These are phyloP conservation scores for Auanema freiburgensis DNA, from an alignment of 2,888 invertebrate species.

Conservation along the genomic window DNA sequence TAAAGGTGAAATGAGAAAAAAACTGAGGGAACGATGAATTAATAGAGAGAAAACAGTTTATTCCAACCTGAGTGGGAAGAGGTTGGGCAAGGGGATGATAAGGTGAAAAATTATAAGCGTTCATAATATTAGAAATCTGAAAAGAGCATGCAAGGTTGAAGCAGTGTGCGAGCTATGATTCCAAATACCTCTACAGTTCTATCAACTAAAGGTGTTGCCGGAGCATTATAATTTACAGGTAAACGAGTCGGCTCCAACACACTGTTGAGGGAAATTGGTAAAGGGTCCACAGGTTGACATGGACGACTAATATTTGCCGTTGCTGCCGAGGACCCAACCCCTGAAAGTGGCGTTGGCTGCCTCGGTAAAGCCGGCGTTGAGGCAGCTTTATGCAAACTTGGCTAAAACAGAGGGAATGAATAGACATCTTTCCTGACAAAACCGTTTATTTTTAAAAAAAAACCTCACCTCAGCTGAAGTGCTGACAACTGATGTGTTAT, in stretches of 20 bases:
- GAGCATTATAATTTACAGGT: neutral
- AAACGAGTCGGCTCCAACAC: conserved; percentile 22
- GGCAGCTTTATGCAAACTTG: neutral
- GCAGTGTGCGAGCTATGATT: neutral
- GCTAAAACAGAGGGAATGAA: too few species aligned
- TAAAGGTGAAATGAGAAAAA: neutral
- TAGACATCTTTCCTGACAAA: too few species aligned
- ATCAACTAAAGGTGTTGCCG: conserved; percentile 7
- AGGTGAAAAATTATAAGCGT: conserved; percentile 15
- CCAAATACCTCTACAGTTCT: neutral
- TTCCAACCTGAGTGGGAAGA: neutral
- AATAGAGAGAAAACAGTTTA: neutral
- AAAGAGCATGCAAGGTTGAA: neutral
- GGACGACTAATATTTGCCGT: conserved; percentile 2
- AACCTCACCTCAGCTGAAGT: conserved; percentile 3
- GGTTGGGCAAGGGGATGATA: conserved; percentile 7
- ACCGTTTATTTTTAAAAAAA: neutral
- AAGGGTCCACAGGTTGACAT: conserved; percentile 9
- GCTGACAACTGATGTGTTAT: neutral
- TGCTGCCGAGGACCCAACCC: neutral
- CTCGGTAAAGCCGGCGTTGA: conserved; percentile 6
- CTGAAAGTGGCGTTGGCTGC: neutral
- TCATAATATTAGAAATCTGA: conserved; percentile 20
- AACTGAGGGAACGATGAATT: neutral
- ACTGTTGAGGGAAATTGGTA: conserved; percentile 15